phyloP scores from a whole-genome alignment of 2,113 vertebrate species.

The Xenopus tropicalis region UCB_Xtro_10.0 CM004450.2:2217501-2218000 shows the following conservation, averaged over 20 bases:
- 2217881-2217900: neutral
- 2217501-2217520: too few relatives aligned
- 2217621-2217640: slow-evolving; percentile 18
- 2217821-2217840: too few relatives aligned
- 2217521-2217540: too few relatives aligned
- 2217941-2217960: too few relatives aligned
- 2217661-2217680: slow-evolving; percentile 30
- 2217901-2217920: neutral
- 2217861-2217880: neutral
- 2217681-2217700: slow-evolving; percentile 32
- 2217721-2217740: slow-evolving; percentile 25
- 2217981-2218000: neutral
- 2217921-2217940: too few relatives aligned
- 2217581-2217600: neutral
- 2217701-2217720: slow-evolving; percentile 8
- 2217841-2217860: neutral
- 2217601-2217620: neutral
- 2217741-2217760: slow-evolving; percentile 13
- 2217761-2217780: slow-evolving; percentile 1
- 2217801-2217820: neutral
- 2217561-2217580: neutral
- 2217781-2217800: neutral
- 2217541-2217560: too few relatives aligned
- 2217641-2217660: slow-evolving; percentile 27
- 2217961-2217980: too few relatives aligned